A percentile compares a stretch with the other conserved stretches of the same genome.
phyloP scores from a whole-genome alignment of 2,797 vertebrate genomes.

The Enteromius paludinosus region DNA sequence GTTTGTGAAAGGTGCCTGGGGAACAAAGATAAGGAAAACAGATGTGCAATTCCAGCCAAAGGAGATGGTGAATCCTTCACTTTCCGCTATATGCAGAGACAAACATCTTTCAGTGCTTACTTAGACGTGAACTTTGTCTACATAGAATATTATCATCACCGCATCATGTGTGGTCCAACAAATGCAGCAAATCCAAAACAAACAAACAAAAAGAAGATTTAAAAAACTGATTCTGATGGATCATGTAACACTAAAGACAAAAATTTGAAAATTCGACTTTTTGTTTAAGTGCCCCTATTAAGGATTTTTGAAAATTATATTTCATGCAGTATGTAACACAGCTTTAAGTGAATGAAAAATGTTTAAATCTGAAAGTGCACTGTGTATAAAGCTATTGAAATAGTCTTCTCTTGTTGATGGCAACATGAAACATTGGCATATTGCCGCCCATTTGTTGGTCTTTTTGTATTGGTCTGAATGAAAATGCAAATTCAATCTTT shows the following conservation, averaged over 20 bases:
- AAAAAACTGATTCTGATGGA: neutral
- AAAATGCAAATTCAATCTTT: no score
- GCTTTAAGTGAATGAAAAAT: no score
- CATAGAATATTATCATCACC: neutral
- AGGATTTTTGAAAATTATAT: no score
- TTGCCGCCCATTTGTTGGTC: no score
- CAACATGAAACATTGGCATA: no score
- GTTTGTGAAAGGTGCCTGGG: conserved; percentile 64
- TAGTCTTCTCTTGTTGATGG: no score
- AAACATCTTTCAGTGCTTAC: conserved; percentile 4
- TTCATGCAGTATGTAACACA: no score
- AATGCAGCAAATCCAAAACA: neutral
- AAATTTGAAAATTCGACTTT: neutral
- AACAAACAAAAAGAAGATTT: neutral
- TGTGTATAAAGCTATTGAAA: no score
- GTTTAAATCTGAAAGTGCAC: no score
- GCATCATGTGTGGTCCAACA: conserved; percentile 1
- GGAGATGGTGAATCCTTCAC: conserved; percentile 36
- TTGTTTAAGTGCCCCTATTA: no score
- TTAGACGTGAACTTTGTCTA: neutral
- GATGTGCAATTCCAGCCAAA: conserved; percentile 61
- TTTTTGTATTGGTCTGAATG: no score
- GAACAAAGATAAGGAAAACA: conserved; percentile 73
- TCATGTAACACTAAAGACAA: neutral
- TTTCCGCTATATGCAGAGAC: conserved; percentile 33